A percentile compares a stretch with the other conserved stretches of the same genome.
These are phyloP conservation scores for Adela reaumurella DNA, from an alignment of 2,888 invertebrate species.

Conservation along the genomic window DNA sequence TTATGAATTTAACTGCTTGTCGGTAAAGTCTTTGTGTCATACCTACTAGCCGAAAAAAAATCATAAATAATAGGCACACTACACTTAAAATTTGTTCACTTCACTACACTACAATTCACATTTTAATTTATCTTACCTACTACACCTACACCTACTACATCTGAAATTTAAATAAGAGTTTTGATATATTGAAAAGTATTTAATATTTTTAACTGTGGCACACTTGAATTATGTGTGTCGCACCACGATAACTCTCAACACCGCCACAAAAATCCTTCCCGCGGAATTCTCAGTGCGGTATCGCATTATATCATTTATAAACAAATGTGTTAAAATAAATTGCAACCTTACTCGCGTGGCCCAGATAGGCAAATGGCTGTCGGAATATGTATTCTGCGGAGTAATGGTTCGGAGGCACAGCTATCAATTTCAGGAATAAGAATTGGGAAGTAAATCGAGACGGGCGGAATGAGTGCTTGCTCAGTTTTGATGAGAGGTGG, in stretches of 20 bases:
- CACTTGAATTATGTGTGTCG: neutral
- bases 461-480: neutral
- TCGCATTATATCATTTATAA: slow-evolving; percentile 58
- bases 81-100: too few species aligned
- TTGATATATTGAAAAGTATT: too few species aligned
- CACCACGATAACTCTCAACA: neutral
- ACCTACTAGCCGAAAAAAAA: too few species aligned
- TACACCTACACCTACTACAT: too few species aligned
- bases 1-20: too few species aligned
- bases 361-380: slow-evolving; percentile 24
- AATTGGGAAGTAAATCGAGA: neutral
- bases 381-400: neutral
- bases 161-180: too few species aligned
- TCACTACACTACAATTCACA: too few species aligned
- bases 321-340: slow-evolving; percentile 58
- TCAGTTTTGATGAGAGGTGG: too few species aligned
- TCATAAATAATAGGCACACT: too few species aligned
- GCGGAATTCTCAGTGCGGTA: slow-evolving; percentile 34
- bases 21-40: too few species aligned
- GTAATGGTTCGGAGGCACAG: neutral
- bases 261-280: slow-evolving; percentile 21
- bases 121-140: too few species aligned
- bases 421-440: neutral
- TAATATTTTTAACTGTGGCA: neutral
- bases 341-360: slow-evolving; percentile 33